phyloP scores from a whole-genome alignment of 2,113 vertebrate species.

The Stercorarius parasiticus region DNA sequence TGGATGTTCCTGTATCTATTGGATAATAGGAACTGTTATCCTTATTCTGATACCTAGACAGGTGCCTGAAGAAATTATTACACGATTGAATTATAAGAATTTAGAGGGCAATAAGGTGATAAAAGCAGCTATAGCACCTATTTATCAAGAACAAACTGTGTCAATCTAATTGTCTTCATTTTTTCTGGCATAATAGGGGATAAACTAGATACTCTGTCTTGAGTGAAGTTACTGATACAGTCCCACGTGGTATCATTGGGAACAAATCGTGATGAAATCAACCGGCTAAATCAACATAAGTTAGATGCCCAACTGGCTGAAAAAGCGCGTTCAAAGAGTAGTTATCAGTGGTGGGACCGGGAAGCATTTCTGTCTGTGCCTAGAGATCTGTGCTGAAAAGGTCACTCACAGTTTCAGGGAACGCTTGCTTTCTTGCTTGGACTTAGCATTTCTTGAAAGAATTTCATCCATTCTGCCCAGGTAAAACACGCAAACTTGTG shows the following conservation, averaged over 20 bases:
- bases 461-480: background rate
- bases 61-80: background rate
- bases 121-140: background rate
- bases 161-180: background rate
- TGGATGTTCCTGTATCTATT: background rate
- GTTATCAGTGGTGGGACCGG: background rate
- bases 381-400: background rate
- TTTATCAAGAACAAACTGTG: conserved; percentile 7
- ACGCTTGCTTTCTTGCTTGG: background rate
- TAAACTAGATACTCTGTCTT: conserved; percentile 5
- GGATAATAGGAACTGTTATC: background rate
- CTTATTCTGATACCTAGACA: background rate
- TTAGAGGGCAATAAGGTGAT: conserved; percentile 15
- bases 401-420: background rate
- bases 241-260: background rate
- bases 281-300: background rate
- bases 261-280: background rate
- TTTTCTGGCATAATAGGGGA: background rate
- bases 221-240: background rate
- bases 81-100: background rate
- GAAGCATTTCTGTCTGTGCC: background rate
- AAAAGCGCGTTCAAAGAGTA: background rate
- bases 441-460: background rate
- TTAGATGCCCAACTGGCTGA: background rate
- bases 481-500: background rate